phyloP scores from a whole-genome alignment of 2,888 invertebrate genomes.

The Metellina segmentata region DNA sequence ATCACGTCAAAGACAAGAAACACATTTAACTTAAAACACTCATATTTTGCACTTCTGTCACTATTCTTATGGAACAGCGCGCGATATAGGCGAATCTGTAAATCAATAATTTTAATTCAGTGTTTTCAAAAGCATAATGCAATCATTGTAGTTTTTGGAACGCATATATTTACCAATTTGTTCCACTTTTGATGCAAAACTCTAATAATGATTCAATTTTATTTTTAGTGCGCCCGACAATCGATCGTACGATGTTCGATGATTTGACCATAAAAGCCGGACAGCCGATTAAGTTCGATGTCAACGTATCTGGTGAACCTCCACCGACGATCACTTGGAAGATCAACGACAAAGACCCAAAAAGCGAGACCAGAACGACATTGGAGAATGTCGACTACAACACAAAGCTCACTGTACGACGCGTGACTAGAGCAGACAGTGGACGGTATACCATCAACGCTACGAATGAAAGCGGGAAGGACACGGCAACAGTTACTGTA shows the following conservation, averaged over 20 bases:
- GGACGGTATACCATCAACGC: slow-evolving; percentile 95
- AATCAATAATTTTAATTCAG: no score
- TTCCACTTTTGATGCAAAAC: no score
- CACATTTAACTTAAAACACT: no score
- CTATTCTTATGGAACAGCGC: no score
- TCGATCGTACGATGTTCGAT: slow-evolving; percentile 94
- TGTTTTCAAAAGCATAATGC: no score
- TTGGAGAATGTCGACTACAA: slow-evolving; percentile 87
- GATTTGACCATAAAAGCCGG: slow-evolving; percentile 95
- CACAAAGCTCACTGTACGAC: slow-evolving; percentile 89
- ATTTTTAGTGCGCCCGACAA: slow-evolving; percentile 84
- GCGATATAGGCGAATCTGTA: no score
- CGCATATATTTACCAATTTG: no score
- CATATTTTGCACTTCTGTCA: no score
- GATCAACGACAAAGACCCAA: slow-evolving; percentile 89
- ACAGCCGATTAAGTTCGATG: slow-evolving; percentile 94
- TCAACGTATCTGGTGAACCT: slow-evolving; percentile 96
- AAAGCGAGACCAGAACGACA: slow-evolving; percentile 78
- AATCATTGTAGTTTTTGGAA: no score
- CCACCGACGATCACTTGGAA: slow-evolving; percentile 96
- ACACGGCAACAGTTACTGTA: slow-evolving; percentile 95
- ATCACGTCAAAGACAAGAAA: no score
- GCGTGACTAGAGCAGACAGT: slow-evolving; percentile 91
- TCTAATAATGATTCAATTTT: no score
- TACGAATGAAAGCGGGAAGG: slow-evolving; percentile 96